These are phyloP conservation scores for Hippopotamus amphibius DNA, from an alignment of 2,113 vertebrate genomes.

Conservation along the genomic window DNA sequence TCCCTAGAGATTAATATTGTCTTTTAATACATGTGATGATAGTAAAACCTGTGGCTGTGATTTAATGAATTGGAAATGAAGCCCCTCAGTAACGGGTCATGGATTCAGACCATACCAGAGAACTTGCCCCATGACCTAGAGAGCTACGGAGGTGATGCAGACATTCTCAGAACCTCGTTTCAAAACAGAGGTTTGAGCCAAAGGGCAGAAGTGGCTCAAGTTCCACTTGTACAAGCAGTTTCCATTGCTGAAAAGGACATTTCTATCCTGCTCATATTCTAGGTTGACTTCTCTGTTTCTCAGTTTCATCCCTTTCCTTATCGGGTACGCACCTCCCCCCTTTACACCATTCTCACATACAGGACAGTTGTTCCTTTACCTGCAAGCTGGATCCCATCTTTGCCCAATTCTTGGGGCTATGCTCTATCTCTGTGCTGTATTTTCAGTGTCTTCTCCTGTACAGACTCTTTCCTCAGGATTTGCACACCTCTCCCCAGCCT, in stretches of 20 bases:
- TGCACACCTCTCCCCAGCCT: background rate
- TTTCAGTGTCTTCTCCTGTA: background rate
- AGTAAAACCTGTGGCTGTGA: background rate
- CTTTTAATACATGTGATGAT: background rate
- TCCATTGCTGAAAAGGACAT: background rate
- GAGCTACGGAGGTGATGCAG: background rate
- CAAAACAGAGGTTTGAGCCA: background rate
- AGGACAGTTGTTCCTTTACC: background rate
- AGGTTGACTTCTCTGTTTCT: background rate
- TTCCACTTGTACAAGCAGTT: background rate
- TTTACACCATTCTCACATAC: no score
- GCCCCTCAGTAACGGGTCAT: background rate
- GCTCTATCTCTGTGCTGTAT: background rate
- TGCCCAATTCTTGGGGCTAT: background rate
- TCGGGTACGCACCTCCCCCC: background rate
- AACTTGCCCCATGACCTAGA: background rate
- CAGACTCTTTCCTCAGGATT: background rate
- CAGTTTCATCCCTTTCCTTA: background rate
- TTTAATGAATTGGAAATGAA: background rate
- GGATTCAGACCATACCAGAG: background rate
- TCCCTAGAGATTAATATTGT: background rate
- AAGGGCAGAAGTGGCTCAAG: background rate
- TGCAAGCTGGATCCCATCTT: background rate
- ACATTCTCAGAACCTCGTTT: background rate
- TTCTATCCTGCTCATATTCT: background rate